Conservation (phyloP, 2,797 vertebrate species). For the Gila robusta region DNA sequence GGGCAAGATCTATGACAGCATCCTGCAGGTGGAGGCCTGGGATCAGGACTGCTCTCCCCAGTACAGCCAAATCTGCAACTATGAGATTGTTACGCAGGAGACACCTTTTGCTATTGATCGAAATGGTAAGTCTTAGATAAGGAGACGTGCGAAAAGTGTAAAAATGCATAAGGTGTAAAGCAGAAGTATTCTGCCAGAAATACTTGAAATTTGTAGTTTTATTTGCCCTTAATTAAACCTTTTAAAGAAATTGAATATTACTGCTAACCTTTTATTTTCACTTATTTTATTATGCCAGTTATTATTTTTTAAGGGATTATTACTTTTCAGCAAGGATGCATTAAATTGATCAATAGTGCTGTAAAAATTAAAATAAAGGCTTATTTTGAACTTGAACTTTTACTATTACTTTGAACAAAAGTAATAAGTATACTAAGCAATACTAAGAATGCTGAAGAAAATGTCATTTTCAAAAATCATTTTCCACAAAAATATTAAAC, state of each 20-base stretch:
- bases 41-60: constrained; percentile 97
- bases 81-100: constrained; percentile 91
- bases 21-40: constrained; percentile 94
- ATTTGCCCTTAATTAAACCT: neutral
- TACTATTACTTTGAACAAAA: too few species aligned
- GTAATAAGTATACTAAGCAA: neutral
- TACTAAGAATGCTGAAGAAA: neutral
- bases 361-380: neutral
- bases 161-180: neutral
- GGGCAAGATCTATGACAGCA: constrained; percentile 95
- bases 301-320: neutral
- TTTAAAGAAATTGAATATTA: neutral
- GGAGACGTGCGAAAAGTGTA: neutral
- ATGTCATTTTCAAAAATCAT: too few species aligned
- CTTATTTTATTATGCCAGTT: neutral
- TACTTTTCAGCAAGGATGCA: neutral
- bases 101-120: constrained; percentile 96
- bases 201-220: neutral
- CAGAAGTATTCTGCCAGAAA: neutral
- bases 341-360: neutral
- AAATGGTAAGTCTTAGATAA: constrained; percentile 83
- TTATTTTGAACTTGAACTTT: too few species aligned
- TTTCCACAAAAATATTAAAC: neutral
- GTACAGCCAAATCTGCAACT: constrained; percentile 98
- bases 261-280: too few species aligned